Base-by-base conservation (phyloP, 1,140 invertebrate genomes). In the Physella acuta region DNA sequence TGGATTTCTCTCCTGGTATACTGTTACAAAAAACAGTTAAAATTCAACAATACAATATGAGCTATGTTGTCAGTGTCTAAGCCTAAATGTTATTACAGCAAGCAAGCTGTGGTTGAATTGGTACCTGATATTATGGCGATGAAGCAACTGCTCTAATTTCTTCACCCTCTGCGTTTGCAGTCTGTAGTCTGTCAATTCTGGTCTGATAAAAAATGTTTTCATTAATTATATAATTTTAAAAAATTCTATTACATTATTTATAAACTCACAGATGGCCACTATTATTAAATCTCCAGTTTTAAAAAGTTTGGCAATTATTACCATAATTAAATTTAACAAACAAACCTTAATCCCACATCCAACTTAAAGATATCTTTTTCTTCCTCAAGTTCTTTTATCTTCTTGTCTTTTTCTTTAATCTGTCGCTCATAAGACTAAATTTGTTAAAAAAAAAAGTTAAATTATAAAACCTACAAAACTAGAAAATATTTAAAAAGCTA, bases 351-450 rank as follows among this genome's bases (percentile, higher is more conserved):
- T 20, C 73, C 71, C 63, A 81, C 70, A 49, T 84, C 80, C 17
- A 82, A 61, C 52, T 78, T 76, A 2, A 79, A 63, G 14, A 78
- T 31, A 36, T 84, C 79, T 59, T 77, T 80, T 61, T 79, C 75
- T 17, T 82, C 76, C 53, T 82, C 78, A 58, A 82, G 62, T 53
- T 72, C 68, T 56, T 82, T 81, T 20, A 81, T 67, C 34, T 67
- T 75, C 26, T 76, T 73, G 65, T 80, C 75, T 17, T 72, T 67
- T 39, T 78, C 75, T 24, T 70, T 67, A 16, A 82, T 68, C 58
- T 80, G 76, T 68, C 76, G 79, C 60, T 83, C 80, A 78, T 79
- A 82, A 0, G 78, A 73, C 81, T 83, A 30, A 2, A 63, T 24
- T 71, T 36, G 73, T 73, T 53, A 17, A 49, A 60, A 69, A 56